phyloP scores from a whole-genome alignment of 2,888 invertebrate genomes.

The Phorcus lineatus region DNA sequence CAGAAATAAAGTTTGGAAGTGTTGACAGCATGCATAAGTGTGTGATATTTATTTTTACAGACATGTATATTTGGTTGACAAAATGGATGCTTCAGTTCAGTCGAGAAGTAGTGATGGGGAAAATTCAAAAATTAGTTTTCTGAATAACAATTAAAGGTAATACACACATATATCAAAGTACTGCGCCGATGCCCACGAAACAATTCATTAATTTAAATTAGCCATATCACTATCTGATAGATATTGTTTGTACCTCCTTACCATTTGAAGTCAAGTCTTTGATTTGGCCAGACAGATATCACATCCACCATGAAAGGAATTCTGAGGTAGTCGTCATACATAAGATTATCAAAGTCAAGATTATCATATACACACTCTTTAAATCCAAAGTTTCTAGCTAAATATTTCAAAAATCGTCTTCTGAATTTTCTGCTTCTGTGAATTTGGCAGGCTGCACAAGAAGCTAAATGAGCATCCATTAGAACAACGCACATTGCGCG shows the following conservation, averaged over 20 bases:
- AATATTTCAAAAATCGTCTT: constrained; percentile 47
- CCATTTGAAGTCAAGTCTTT: constrained; percentile 53
- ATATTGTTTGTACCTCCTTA: constrained; percentile 31
- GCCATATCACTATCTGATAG: too few relatives aligned
- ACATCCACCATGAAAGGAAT: constrained; percentile 51
- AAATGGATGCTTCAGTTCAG: too few relatives aligned
- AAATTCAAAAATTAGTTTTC: too few relatives aligned
- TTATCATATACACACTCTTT: not conserved
- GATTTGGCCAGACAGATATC: constrained; percentile 50
- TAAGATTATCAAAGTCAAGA: not conserved
- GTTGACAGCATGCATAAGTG: too few relatives aligned
- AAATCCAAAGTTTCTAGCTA: constrained; percentile 39
- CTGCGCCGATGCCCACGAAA: too few relatives aligned
- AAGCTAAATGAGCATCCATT: constrained; percentile 57
- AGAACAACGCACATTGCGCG: constrained; percentile 31
- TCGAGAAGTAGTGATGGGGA: too few relatives aligned
- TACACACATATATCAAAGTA: too few relatives aligned
- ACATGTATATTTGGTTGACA: too few relatives aligned
- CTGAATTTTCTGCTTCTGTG: constrained; percentile 49
- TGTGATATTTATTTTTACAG: too few relatives aligned
- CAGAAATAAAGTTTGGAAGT: too few relatives aligned
- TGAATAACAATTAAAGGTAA: too few relatives aligned
- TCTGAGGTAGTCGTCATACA: constrained; percentile 26
- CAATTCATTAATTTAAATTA: too few relatives aligned
- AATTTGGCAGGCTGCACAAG: constrained; percentile 47